Base-by-base conservation (phyloP, 2,888 invertebrate species). In the Ennomos fuscantarius region DNA sequence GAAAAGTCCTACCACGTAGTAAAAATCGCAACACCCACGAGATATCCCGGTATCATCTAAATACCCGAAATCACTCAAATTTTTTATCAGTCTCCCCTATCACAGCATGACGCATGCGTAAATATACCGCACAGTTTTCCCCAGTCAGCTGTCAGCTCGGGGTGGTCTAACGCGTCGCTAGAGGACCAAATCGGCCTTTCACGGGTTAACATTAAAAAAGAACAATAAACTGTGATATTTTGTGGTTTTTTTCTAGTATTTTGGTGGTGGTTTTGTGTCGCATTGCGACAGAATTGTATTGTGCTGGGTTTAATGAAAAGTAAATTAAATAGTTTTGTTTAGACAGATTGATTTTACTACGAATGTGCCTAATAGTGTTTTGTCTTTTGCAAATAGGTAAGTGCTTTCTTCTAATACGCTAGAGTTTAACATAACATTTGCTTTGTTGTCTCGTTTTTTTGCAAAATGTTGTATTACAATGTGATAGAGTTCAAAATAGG, bases 71-170 rank as follows among this genome's bases (percentile, higher is more conserved):
- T 40, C 35, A 32, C 6, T 15, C 67, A 61, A 60, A 55, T 68
- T 65, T 67, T 65, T 66, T 68, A 68, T 65, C 64, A 50, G 43
- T 45, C 44, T 54, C 59, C 65, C 65, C 71, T 62, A 53, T 44
- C 58, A 47, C 56, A 64, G 41, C 44, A 69, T 86, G 85, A 69
- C 86, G 85, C 86, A 82, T 79, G 86, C 85, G 85, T 66, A 65
- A 55, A 62, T 63, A 64, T 62, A 34, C 35, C 1, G 3, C 11
- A 24, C 40, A 11, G n/a, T 33, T 24, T 24, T 3, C 24, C 35
- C 44, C 81, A 86, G 85, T 86, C 83, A 86, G 85, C 87, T 87
- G 87, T 81, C 85, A 79, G 32, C 31, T 31, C 47, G 9, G 58
- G 57, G 53, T 49, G 64, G 52, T 62, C 60, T 46, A 45, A 43